These are phyloP conservation scores for Agonopterix heracliana DNA, from an alignment of 2,888 invertebrate genomes.

Conservation along the genomic window DNA sequence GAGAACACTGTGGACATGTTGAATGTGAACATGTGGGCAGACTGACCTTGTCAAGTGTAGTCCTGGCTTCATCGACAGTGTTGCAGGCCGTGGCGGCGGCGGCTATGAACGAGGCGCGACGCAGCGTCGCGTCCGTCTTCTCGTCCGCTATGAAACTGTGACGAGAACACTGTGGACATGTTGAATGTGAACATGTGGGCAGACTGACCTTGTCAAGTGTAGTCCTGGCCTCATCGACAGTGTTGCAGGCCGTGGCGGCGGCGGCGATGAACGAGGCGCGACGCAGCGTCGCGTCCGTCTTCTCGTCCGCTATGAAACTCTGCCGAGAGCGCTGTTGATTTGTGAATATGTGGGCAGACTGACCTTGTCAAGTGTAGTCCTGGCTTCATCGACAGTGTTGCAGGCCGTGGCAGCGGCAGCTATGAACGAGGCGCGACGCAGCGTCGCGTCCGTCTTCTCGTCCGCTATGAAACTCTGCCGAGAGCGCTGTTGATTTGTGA, in stretches of 20 bases:
- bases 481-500: constrained; percentile 16
- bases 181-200: neutral
- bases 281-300: constrained; percentile 34
- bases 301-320: constrained; percentile 54
- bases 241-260: constrained; percentile 24
- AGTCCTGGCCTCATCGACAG: constrained; percentile 26
- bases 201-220: constrained; percentile 25
- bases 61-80: constrained; percentile 26
- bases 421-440: constrained; percentile 46
- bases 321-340: constrained; percentile 39
- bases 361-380: constrained; percentile 26
- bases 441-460: constrained; percentile 37
- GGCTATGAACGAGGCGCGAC: constrained; percentile 45
- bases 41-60: constrained; percentile 25
- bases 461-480: constrained; percentile 52
- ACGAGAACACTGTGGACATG: constrained; percentile 36
- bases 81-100: constrained; percentile 34
- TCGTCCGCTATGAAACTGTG: constrained; percentile 55
- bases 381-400: constrained; percentile 27
- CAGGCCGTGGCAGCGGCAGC: constrained; percentile 39
- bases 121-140: constrained; percentile 32
- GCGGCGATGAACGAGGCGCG: constrained; percentile 48
- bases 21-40: no score
- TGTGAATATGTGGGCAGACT: neutral
- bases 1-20: constrained; percentile 33